Percentiles rank a stretch among this genome's conserved stretches.
phyloP scores from a whole-genome alignment of 2,888 invertebrate species.

The Eupithecia subfuscata region DNA sequence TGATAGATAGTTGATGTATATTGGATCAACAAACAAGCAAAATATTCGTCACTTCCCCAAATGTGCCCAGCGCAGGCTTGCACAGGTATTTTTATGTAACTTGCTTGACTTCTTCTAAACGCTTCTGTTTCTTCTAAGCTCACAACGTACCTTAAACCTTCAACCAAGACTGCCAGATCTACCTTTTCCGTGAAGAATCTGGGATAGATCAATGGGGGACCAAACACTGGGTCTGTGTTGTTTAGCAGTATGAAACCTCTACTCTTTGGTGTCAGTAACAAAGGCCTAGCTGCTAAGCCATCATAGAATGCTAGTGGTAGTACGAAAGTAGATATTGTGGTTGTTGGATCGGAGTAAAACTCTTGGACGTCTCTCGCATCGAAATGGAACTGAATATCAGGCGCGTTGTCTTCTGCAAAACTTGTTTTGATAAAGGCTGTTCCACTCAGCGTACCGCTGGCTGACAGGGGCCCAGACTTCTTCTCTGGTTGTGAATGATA shows the following conservation, averaged over 20 bases:
- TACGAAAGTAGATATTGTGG: slow-evolving; percentile 71
- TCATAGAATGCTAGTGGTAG: slow-evolving; percentile 86
- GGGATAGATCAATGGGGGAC: slow-evolving; percentile 89
- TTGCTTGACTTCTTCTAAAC: slow-evolving; percentile 83
- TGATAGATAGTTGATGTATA: slow-evolving; percentile 89
- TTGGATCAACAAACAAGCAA: slow-evolving; percentile 85
- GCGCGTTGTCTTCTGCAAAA: slow-evolving; percentile 72
- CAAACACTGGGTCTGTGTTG: slow-evolving; percentile 87
- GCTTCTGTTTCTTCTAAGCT: slow-evolving; percentile 85
- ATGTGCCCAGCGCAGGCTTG: slow-evolving; percentile 81
- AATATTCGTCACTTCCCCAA: slow-evolving; percentile 87
- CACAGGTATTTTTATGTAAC: slow-evolving; percentile 82
- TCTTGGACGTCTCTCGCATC: slow-evolving; percentile 84
- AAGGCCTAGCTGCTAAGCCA: slow-evolving; percentile 85
- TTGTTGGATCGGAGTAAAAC: slow-evolving; percentile 84
- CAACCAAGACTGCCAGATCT: slow-evolving; percentile 85
- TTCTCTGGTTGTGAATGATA: slow-evolving; percentile 68
- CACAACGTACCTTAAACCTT: slow-evolving; percentile 84
- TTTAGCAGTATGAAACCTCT: slow-evolving; percentile 86
- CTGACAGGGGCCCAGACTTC: slow-evolving; percentile 80
- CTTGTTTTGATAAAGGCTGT: slow-evolving; percentile 86
- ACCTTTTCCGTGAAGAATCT: slow-evolving; percentile 86
- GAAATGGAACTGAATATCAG: slow-evolving; percentile 88
- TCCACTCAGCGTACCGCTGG: slow-evolving; percentile 81
- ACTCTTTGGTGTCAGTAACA: slow-evolving; percentile 86